phyloP scores from a whole-genome alignment of 2,888 invertebrate genomes.

The Amorpha juglandis region DNA sequence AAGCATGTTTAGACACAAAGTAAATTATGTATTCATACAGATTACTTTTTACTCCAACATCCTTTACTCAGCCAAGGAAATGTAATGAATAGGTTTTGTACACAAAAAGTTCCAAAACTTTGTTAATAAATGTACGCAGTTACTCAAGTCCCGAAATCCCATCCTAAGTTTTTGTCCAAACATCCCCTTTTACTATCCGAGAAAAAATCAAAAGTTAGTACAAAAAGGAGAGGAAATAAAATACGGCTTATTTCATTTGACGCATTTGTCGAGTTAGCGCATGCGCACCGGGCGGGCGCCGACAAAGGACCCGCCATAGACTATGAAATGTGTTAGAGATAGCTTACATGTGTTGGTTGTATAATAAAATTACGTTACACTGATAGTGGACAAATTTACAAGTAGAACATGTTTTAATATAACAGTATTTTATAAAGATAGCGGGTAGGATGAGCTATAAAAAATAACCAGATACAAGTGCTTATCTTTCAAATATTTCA shows the following conservation, averaged over 20 bases:
- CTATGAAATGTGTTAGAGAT: slow-evolving; percentile 22
- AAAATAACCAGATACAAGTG: too few relatives aligned
- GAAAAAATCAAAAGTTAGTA: slow-evolving; percentile 64
- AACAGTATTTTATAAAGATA: neutral
- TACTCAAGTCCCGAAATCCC: slow-evolving; percentile 45
- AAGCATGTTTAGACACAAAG: too few relatives aligned
- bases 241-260: slow-evolving; percentile 82
- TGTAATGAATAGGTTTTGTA: slow-evolving; percentile 17
- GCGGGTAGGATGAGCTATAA: too few relatives aligned
- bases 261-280: slow-evolving; percentile 84
- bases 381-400: slow-evolving; percentile 4
- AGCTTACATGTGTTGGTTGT: slow-evolving; percentile 10
- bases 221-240: slow-evolving; percentile 75
- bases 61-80: slow-evolving; percentile 8
- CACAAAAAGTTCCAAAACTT: slow-evolving; percentile 29
- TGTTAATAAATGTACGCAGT: slow-evolving; percentile 32
- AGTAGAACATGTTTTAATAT: neutral
- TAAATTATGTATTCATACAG: too few relatives aligned
- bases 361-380: slow-evolving; percentile 22
- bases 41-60: neutral
- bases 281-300: slow-evolving; percentile 79
- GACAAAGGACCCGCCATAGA: slow-evolving; percentile 65
- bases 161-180: slow-evolving; percentile 61
- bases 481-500: too few relatives aligned
- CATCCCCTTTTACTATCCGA: slow-evolving; percentile 49